These are phyloP conservation scores for Notamacropus eugenii DNA, from an alignment of 2,797 vertebrate species.

Conservation along the genomic window DNA sequence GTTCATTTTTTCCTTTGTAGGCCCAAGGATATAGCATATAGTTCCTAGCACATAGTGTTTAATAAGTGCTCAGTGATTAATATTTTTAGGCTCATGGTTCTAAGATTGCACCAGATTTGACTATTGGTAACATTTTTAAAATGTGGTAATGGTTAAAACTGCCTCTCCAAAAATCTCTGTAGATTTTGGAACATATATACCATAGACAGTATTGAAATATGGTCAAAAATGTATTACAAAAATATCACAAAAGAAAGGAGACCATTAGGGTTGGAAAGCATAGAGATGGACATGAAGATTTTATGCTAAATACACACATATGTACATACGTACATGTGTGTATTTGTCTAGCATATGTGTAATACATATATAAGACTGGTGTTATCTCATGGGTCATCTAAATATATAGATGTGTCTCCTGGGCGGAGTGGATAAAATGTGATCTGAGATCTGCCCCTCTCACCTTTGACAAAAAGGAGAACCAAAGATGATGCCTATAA, in stretches of 20 bases:
- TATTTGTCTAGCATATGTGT: background rate
- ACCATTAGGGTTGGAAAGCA: background rate
- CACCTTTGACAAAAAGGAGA: background rate
- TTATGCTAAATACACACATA: background rate
- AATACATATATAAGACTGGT: background rate
- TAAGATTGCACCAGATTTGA: background rate
- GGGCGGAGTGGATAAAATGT: background rate
- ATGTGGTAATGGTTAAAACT: background rate
- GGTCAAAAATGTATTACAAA: background rate
- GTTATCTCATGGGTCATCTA: background rate
- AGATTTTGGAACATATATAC: background rate
- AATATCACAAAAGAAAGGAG: background rate
- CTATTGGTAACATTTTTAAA: background rate
- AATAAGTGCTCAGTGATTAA: too few species aligned
- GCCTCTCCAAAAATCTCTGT: background rate
- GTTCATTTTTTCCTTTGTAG: too few species aligned
- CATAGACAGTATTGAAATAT: background rate
- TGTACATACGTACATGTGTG: too few species aligned
- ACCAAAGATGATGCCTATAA: background rate
- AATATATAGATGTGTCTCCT: background rate
- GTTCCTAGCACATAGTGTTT: too few species aligned
- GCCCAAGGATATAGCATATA: too few species aligned
- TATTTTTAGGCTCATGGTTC: too few species aligned
- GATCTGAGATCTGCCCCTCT: background rate
- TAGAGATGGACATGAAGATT: background rate